These are phyloP conservation scores for Parnassius mnemosyne DNA, from an alignment of 2,888 invertebrate species.

Conservation along the genomic window DNA sequence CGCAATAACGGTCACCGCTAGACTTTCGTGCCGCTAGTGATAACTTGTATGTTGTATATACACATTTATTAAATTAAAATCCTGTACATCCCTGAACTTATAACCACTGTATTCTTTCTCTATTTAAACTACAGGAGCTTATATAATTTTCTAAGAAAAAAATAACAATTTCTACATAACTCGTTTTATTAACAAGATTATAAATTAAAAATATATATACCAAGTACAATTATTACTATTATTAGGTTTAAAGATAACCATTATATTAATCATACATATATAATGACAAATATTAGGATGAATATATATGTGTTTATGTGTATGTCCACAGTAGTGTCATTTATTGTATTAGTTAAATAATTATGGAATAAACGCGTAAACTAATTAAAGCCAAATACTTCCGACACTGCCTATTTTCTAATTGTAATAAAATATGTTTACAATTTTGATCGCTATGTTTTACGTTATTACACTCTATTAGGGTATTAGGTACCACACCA, in stretches of 20 bases:
- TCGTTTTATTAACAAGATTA: no score
- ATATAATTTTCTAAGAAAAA: background rate
- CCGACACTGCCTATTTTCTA: background rate
- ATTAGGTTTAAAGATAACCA: no score
- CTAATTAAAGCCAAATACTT: background rate
- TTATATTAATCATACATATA: no score
- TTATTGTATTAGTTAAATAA: background rate
- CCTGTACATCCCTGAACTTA: background rate
- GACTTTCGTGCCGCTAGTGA: no score
- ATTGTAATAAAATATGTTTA: constrained; percentile 13
- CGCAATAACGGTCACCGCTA: no score
- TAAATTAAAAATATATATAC: no score
- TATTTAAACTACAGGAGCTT: constrained; percentile 13
- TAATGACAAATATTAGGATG: no score
- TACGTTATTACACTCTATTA: background rate
- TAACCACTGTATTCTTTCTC: background rate
- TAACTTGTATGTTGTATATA: no score
- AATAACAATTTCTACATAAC: no score
- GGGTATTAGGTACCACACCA: no score
- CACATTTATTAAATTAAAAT: background rate
- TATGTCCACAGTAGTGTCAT: constrained; percentile 2
- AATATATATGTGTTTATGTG: background rate
- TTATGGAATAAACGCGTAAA: background rate
- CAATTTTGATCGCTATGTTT: constrained; percentile 1
- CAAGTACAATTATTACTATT: no score